phyloP scores from a whole-genome alignment of 2,888 invertebrate species.

The Ochropacha duplaris region DNA sequence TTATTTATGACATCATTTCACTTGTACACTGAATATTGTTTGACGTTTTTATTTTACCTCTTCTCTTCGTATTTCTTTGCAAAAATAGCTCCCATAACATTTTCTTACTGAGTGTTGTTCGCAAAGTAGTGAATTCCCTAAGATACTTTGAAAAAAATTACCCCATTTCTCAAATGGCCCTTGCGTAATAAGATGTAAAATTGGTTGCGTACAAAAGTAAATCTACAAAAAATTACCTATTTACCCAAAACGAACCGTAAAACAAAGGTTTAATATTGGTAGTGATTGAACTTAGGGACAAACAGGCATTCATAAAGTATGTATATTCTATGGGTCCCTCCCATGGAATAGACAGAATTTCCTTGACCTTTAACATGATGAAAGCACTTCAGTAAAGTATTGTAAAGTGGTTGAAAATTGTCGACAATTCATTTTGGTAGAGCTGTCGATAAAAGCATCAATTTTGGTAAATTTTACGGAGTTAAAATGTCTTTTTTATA shows the following conservation, averaged over 20 bases:
- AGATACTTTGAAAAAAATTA: not conserved
- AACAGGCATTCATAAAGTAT: too few species aligned
- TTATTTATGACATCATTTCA: conserved; percentile 1
- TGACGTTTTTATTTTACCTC: not conserved
- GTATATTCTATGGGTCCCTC: too few species aligned
- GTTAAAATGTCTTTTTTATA: too few species aligned
- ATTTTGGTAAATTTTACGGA: not conserved
- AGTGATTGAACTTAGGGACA: too few species aligned
- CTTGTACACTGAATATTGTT: not conserved
- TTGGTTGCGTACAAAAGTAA: not conserved
- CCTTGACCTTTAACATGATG: not conserved
- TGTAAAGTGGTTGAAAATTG: not conserved
- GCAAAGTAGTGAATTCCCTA: not conserved
- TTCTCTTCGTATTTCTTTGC: not conserved
- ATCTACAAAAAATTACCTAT: not conserved
- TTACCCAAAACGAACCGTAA: not conserved
- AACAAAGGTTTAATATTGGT: not conserved
- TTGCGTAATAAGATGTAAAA: not conserved
- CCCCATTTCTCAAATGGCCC: not conserved
- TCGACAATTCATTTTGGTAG: not conserved
- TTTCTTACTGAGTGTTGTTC: not conserved
- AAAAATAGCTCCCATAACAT: not conserved
- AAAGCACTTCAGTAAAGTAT: not conserved
- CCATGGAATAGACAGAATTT: too few species aligned
- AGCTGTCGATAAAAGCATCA: not conserved